Base-by-base conservation (phyloP, 2,797 vertebrate genomes). In the Lerista edwardsae region DNA sequence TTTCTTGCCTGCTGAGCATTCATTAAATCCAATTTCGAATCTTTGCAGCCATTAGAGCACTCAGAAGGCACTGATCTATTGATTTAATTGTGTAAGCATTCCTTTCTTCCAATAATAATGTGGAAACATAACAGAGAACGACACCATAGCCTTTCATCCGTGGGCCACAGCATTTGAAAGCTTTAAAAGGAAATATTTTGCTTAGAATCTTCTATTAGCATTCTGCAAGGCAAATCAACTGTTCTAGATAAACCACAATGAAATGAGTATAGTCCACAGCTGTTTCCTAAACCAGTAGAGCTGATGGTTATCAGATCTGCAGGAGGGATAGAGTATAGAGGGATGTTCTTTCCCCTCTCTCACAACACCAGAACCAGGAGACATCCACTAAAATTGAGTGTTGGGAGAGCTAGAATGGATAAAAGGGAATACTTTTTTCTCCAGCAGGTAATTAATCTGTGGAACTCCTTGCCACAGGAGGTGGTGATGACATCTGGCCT, bases 1-100 rank as follows among this genome's bases (percentile, higher is more conserved):
- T 64, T 93, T 90, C 75, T 90, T 88, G 84, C 93, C 86, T 89
- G 88, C 91, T 94, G 92, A 93, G 90, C 76, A 64, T 93, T 95
- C 92, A 93, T 95, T 94, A 94, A 92, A 93, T 89, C 85, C 80
- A 91, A 75, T 94, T 94, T 87, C 89, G 94, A 93, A 89, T 92
- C 90, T 91, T 90, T 87, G 68, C 89, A 91, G 81, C 85, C 84
- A 88, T 93, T 93, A 91, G 65, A 91, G 85, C 91, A 86, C 81
- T 92, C 55, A n/a, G 76, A 85, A 86, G 80, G 83, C 91, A 92
- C 90, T 90, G 88, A 87, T 94, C 75, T 93, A 93, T 93, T 91
- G 93, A 91, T 93, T 92, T 91, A 88, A 88, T 86, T 88, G 68
- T 90, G 90, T 89, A 92, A 94, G 78, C 89, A 86, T 85, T 77